A percentile compares a stretch with the other conserved stretches of the same genome.
phyloP scores from a whole-genome alignment of 2,888 invertebrate species.

The Bimastos eiseni region DNA sequence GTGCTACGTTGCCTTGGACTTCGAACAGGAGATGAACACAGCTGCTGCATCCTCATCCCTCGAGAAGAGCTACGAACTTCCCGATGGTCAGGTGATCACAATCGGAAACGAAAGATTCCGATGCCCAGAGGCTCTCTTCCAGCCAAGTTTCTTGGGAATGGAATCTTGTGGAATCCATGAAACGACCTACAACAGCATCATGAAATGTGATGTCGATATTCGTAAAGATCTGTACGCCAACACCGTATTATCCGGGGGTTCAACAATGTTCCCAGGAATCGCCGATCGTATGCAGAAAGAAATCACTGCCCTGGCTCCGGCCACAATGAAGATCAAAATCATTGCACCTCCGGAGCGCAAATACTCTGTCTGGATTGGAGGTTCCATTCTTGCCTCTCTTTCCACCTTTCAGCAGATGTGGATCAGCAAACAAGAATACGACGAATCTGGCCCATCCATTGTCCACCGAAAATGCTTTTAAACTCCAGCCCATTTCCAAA shows the following conservation, averaged over 20 bases:
- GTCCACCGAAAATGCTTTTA: conserved; percentile 97
- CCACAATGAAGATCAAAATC: conserved; percentile 71
- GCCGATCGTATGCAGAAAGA: conserved; percentile 97
- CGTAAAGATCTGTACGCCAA: conserved; percentile 64
- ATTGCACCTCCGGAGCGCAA: conserved; percentile 94
- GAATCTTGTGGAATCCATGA: conserved; percentile 52
- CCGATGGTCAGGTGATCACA: conserved; percentile 56
- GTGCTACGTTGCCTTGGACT: conserved; percentile 90
- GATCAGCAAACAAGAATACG: conserved; percentile 96
- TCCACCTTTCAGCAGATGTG: conserved; percentile 91
- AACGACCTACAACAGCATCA: conserved; percentile 55
- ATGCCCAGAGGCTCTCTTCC: conserved; percentile 57
- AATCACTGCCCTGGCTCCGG: conserved; percentile 79
- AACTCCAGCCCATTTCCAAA: conserved; percentile 39
- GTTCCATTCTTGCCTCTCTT: conserved; percentile 89
- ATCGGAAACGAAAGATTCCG: conserved; percentile 58
- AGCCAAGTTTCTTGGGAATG: conserved; percentile 59
- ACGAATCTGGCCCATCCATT: conserved; percentile 91
- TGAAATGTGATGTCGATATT: conserved; percentile 61
- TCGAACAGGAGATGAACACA: conserved; percentile 92
- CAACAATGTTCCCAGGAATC: conserved; percentile 95
- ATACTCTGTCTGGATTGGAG: conserved; percentile 98
- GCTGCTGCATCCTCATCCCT: conserved; percentile 86
- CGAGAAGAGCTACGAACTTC: conserved; percentile 78
- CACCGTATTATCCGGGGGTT: conserved; percentile 84